These are phyloP conservation scores for Marmota flaviventris DNA, from an alignment of 2,113 vertebrate species.

Conservation along the genomic window DNA sequence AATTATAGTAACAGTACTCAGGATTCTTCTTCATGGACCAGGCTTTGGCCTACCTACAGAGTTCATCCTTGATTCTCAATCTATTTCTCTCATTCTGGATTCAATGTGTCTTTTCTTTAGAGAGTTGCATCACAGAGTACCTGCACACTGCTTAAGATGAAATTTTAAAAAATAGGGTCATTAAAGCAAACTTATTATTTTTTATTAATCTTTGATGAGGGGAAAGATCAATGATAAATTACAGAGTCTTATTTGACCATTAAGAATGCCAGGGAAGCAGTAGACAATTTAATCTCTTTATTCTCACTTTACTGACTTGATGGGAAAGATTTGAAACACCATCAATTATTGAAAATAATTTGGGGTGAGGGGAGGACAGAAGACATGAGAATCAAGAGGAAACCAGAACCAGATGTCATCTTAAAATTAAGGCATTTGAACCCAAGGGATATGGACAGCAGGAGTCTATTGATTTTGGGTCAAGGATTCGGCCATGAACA, in stretches of 20 bases:
- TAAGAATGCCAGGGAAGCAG: neutral
- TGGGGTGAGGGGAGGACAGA: neutral
- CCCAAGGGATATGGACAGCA: neutral
- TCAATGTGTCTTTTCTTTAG: neutral
- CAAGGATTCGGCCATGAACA: neutral
- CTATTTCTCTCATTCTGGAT: conserved; percentile 16
- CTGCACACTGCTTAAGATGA: conserved; percentile 27
- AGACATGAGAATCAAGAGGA: neutral
- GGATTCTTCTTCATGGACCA: neutral
- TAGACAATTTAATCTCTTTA: neutral
- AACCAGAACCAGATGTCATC: neutral
- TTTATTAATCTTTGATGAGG: conserved; percentile 9
- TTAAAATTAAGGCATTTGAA: conserved; percentile 12
- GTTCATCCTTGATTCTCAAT: neutral
- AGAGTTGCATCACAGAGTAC: neutral
- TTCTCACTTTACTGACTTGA: conserved; percentile 13
- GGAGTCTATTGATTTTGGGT: conserved; percentile 25
- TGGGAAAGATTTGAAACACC: conserved; percentile 35
- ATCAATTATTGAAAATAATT: neutral
- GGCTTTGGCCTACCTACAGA: neutral
- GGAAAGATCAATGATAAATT: conserved; percentile 45
- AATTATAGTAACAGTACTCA: neutral
- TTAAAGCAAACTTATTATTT: conserved; percentile 47
- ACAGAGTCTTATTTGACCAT: neutral
- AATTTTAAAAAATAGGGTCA: neutral